phyloP scores from a whole-genome alignment of 2,888 invertebrate species.

The Neoaliturus tenellus region DNA sequence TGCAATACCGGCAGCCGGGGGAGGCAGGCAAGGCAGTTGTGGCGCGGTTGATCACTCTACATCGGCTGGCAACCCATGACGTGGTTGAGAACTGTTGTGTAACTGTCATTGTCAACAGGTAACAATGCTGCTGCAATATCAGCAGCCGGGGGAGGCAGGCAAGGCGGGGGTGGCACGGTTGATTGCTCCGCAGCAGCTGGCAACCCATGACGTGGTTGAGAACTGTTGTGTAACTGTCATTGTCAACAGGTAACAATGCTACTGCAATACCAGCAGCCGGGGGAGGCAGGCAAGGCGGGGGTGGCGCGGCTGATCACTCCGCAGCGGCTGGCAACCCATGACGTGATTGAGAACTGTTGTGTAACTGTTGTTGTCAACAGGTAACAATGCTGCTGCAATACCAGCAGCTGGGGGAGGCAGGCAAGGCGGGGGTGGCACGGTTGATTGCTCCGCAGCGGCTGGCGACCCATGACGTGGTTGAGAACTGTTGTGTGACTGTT shows the following conservation, averaged over 20 bases:
- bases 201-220: not conserved
- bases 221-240: not conserved
- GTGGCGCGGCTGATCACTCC: conserved; percentile 60
- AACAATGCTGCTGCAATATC: conserved; percentile 46
- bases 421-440: not conserved
- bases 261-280: conserved; percentile 43
- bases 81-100: too few species aligned
- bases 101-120: not conserved
- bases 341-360: too few species aligned
- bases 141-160: conserved; percentile 9
- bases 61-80: conserved; percentile 61
- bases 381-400: conserved; percentile 47
- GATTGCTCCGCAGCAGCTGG: conserved; percentile 67
- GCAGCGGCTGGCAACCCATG: conserved; percentile 62
- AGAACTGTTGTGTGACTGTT: not conserved
- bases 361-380: not conserved
- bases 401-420: conserved; percentile 25
- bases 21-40: not conserved
- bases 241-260: conserved; percentile 39
- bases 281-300: not conserved
- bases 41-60: conserved; percentile 59
- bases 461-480: conserved; percentile 10
- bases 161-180: not conserved
- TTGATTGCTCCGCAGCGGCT: conserved; percentile 65
- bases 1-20: conserved; percentile 41